Evolutionary conservation across 2,113 vertebrate genomes (phyloP).

Genomic region (Saccopteryx bilineata): DNA sequence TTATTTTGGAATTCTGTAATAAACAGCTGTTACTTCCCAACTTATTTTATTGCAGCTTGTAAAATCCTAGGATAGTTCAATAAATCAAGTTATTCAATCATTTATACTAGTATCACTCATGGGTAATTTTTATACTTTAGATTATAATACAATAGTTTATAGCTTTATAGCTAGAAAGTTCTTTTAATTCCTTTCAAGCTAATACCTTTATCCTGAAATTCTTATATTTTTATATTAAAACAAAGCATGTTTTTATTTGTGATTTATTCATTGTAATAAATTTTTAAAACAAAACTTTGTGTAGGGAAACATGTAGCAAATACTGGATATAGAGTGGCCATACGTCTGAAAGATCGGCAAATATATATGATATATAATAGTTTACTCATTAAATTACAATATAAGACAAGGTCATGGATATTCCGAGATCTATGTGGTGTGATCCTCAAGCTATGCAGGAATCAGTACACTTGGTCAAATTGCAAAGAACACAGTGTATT

Average conservation of each 20-base stretch:
- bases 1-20: too few species aligned
- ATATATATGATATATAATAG: not conserved
- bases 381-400: not conserved
- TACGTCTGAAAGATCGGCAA: conserved; percentile 20
- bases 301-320: not conserved
- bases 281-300: not conserved
- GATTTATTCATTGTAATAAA: conserved; percentile 7
- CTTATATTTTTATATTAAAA: not conserved
- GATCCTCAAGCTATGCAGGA: not conserved
- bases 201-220: conserved; percentile 34
- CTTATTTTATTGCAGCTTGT: conserved; percentile 30
- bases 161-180: not conserved
- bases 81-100: too few species aligned
- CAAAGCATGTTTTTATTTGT: conserved; percentile 30
- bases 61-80: not conserved
- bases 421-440: not conserved
- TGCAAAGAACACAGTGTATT: not conserved
- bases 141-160: too few species aligned
- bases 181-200: not conserved
- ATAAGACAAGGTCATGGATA: not conserved
- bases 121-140: too few species aligned
- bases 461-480: not conserved
- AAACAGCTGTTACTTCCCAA: not conserved
- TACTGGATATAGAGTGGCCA: not conserved
- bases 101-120: too few species aligned